Evolutionary conservation across 2,113 vertebrate genomes (phyloP), one percentile per base, ranked within the genome.

Genomic region (Mirounga angustirostris): DNA sequence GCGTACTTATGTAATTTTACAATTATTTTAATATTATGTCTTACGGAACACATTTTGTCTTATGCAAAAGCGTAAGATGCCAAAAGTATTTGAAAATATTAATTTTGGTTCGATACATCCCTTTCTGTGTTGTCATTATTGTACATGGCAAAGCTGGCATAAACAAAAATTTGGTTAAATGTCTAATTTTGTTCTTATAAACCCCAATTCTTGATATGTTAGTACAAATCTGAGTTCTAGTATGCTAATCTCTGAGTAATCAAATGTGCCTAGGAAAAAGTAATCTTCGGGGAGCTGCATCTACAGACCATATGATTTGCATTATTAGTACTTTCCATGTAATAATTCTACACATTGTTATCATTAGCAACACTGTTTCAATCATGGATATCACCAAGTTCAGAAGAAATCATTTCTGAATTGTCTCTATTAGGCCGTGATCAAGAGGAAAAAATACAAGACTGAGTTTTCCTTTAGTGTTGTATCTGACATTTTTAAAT

Each of bases 381-480:
- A 98, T 98, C 97, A 98, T 22, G 94, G 88, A 96, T 97, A 98
- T 98, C 98, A 98, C 96, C 56, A 79, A 89, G 98, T 98, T 98
- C 97, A 97, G 97, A 97, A 97, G 98, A 97, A 97, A 98, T 97
- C 88, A 97, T 95, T 96, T 97, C 88, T 96, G 97, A 98, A 95
- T 98, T 96, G 80, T 97, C 97, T 98, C 92, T 96, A 86, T 98
- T 98, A 96, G 92, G 85, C 97, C 93, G 89, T 96, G 96, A 98
- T 98, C 97, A 98, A 98, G 97, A 97, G 97, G 97, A 91, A 98
- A 98, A 95, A 97, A 88, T 95, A 94, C 94, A 98, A 97, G 95
- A 74, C 92, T 7, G 50, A 95, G 90, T 95, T 98, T 98, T 95
- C 81, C 92, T 98, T 97, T 95, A 96, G 94, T 94, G 97, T 91